Evolutionary conservation across 2,797 vertebrate genomes (phyloP).

Genomic region (Danio aesculapii): DNA sequence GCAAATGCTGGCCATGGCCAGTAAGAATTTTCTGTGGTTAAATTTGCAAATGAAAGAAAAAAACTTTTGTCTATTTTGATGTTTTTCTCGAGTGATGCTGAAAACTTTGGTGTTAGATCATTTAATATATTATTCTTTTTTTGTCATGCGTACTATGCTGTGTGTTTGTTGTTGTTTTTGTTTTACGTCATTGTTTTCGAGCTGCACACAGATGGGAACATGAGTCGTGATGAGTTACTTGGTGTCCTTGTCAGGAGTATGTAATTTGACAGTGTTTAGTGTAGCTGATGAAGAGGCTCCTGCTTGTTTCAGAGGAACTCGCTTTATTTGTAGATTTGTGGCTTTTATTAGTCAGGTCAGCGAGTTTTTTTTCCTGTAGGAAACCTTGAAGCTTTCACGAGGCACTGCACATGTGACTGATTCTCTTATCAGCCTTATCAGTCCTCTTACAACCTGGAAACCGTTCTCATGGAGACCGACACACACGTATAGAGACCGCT

Average conservation of each 20-base stretch:
- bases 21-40: too few species aligned
- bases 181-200: neutral
- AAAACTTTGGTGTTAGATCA: too few species aligned
- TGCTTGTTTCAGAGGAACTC: neutral
- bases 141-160: neutral
- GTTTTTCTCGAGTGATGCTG: too few species aligned
- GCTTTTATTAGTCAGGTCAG: constrained; percentile 23
- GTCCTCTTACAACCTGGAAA: constrained; percentile 39
- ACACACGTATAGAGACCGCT: constrained; percentile 22
- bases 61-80: too few species aligned
- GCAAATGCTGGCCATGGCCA: too few species aligned
- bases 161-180: neutral
- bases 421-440: constrained; percentile 45
- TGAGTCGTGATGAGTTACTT: neutral
- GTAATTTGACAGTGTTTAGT: neutral
- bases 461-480: constrained; percentile 21
- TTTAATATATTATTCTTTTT: neutral
- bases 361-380: constrained; percentile 21
- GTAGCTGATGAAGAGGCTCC: neutral
- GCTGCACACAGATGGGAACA: neutral
- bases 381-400: constrained; percentile 25
- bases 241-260: neutral
- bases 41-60: too few species aligned
- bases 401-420: constrained; percentile 36
- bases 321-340: constrained; percentile 12